These are phyloP conservation scores for Lytechinus pictus DNA, from an alignment of 35 echinoderm and acorn worm genomes.

Conservation along the genomic window DNA sequence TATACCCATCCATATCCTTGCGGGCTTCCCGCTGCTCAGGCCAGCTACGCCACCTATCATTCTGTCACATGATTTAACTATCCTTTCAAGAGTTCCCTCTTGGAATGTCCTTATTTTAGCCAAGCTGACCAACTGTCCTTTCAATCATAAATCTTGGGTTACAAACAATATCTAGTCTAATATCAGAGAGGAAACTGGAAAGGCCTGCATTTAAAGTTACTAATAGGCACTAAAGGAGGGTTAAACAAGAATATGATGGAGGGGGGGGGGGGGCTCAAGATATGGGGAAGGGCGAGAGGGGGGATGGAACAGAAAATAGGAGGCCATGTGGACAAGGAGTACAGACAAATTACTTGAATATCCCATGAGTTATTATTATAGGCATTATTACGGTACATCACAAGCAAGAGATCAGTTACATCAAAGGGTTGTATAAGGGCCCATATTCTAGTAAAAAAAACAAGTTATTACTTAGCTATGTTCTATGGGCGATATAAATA, in stretches of 20 bases:
- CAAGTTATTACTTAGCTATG: too few relatives aligned
- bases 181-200: background rate
- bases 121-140: background rate
- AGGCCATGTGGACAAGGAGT: too few relatives aligned
- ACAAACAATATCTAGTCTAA: background rate
- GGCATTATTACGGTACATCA: too few relatives aligned
- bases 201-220: background rate
- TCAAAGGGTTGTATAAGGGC: too few relatives aligned
- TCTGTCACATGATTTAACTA: background rate
- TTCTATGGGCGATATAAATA: too few relatives aligned
- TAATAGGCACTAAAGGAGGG: background rate
- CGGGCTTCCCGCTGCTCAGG: background rate
- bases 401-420: too few relatives aligned
- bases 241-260: background rate
- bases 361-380: too few relatives aligned
- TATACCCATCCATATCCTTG: background rate
- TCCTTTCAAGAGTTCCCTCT: background rate
- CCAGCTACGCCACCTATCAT: conserved; percentile 7
- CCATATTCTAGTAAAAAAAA: too few relatives aligned
- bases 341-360: too few relatives aligned
- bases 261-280: too few relatives aligned
- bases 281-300: too few relatives aligned
- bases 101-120: background rate
- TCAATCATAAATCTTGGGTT: background rate
- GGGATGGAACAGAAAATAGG: too few relatives aligned